Evolutionary conservation across 1,140 invertebrate species (phyloP).

Genomic region (Euura lappo): DNA sequence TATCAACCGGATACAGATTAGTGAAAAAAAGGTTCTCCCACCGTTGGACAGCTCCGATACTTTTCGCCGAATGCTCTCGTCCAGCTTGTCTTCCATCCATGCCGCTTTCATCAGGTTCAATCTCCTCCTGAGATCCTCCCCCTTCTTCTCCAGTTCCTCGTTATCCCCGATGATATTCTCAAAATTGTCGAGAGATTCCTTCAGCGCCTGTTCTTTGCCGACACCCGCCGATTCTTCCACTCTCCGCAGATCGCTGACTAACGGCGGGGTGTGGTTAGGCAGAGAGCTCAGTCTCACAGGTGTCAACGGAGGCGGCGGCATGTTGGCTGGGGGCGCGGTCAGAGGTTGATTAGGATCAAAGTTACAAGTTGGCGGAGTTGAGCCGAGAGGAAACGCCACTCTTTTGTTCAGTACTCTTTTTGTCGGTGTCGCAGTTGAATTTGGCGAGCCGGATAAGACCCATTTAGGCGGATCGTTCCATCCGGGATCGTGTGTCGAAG

Average conservation of each 20-base stretch:
- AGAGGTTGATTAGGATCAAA: slow-evolving; percentile 14
- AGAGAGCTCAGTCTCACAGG: slow-evolving; percentile 33
- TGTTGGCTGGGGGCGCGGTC: slow-evolving; percentile 21
- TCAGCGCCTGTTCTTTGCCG: slow-evolving; percentile 41
- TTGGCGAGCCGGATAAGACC: slow-evolving; percentile 36
- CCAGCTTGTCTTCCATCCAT: slow-evolving; percentile 57
- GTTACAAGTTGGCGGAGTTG: slow-evolving; percentile 21
- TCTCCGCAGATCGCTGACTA: neutral
- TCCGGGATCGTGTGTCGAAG: slow-evolving; percentile 52
- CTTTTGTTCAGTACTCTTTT: slow-evolving; percentile 57
- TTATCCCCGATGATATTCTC: slow-evolving; percentile 37
- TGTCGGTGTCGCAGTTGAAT: slow-evolving; percentile 33
- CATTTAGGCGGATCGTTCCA: slow-evolving; percentile 64
- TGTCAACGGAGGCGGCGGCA: slow-evolving; percentile 36
- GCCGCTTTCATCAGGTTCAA: slow-evolving; percentile 51
- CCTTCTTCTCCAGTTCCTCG: slow-evolving; percentile 29
- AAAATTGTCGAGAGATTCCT: slow-evolving; percentile 40
- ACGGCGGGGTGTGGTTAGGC: slow-evolving; percentile 34
- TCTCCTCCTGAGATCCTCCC: slow-evolving; percentile 51
- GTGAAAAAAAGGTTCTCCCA: slow-evolving; percentile 25
- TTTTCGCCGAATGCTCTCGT: slow-evolving; percentile 41
- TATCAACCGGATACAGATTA: neutral
- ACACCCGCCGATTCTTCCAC: slow-evolving; percentile 18
- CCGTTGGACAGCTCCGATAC: slow-evolving; percentile 53
- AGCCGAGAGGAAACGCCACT: slow-evolving; percentile 56